These are phyloP conservation scores for Psephotus haematonotus DNA, from an alignment of 2,113 vertebrate species.

Conservation along the genomic window DNA sequence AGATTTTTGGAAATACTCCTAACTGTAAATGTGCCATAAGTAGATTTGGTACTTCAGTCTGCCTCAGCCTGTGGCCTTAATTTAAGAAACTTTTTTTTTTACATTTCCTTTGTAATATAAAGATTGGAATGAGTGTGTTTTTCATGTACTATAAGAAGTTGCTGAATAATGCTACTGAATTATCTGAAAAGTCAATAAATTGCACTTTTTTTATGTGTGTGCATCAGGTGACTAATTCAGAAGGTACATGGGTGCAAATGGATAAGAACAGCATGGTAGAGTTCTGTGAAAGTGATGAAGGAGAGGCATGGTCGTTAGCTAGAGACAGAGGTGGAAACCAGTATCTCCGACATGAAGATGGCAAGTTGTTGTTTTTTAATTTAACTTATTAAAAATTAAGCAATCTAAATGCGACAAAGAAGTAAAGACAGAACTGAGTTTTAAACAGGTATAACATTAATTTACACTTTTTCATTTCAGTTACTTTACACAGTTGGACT, in stretches of 20 bases:
- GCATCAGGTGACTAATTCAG: constrained; percentile 93
- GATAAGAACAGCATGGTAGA: constrained; percentile 99
- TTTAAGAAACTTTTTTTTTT: constrained; percentile 68
- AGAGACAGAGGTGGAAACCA: constrained; percentile 96
- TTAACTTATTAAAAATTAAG: background rate
- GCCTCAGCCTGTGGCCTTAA: constrained; percentile 75
- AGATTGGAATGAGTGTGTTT: constrained; percentile 24
- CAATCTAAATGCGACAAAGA: background rate
- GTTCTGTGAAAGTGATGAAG: constrained; percentile 99
- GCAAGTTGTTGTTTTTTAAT: constrained; percentile 77
- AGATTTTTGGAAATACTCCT: background rate
- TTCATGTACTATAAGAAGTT: constrained; percentile 47
- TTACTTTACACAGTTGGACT: background rate
- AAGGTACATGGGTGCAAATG: constrained; percentile 98
- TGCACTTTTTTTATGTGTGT: constrained; percentile 77
- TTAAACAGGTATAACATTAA: background rate
- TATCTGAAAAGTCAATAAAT: constrained; percentile 62
- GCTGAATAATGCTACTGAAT: constrained; percentile 36
- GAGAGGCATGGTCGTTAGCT: constrained; percentile 97
- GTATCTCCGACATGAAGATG: constrained; percentile 96
- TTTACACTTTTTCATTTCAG: background rate
- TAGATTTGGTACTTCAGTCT: constrained; percentile 50
- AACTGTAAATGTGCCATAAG: background rate
- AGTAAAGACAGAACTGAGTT: background rate
- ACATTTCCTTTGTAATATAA: background rate